Percentiles rank a stretch among this genome's conserved stretches.
These are phyloP conservation scores for Gonioctena quinquepunctata DNA, from an alignment of 1,140 invertebrate species.

Conservation along the genomic window DNA sequence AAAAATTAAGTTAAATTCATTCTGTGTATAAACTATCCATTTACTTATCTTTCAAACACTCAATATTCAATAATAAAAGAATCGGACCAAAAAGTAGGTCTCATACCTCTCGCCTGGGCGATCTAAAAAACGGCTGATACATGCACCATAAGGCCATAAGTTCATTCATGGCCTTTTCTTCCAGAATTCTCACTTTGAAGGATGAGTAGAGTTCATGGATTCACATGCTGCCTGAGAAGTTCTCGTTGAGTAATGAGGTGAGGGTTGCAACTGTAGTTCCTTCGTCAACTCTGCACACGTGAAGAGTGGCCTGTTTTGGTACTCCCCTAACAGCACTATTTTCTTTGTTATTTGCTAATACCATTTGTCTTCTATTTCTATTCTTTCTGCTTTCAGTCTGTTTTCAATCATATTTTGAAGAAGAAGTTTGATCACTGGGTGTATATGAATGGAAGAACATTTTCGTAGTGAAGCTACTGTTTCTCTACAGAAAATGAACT, in stretches of 20 bases:
- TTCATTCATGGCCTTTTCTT: background rate
- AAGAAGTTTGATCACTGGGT: no score
- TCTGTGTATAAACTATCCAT: background rate
- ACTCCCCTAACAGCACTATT: no score
- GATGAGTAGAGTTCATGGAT: background rate
- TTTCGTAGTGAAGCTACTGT: no score
- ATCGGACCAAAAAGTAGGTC: no score
- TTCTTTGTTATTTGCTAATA: no score
- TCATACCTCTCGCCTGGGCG: background rate
- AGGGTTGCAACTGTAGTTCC: background rate
- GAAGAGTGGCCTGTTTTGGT: no score
- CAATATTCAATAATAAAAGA: no score
- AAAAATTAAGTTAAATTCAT: background rate
- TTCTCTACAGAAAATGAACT: no score
- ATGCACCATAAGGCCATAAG: background rate
- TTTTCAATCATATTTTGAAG: no score
- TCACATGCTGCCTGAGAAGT: background rate
- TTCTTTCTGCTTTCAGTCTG: no score
- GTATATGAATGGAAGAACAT: background rate
- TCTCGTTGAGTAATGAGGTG: background rate
- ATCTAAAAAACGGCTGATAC: background rate
- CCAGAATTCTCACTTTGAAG: no score
- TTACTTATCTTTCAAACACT: background rate
- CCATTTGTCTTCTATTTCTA: no score
- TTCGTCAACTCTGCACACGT: background rate